A percentile compares a stretch with the other conserved stretches of the same genome.
Conservation (phyloP, 2,888 invertebrate genomes). For the Drosophila anomelani region DNA sequence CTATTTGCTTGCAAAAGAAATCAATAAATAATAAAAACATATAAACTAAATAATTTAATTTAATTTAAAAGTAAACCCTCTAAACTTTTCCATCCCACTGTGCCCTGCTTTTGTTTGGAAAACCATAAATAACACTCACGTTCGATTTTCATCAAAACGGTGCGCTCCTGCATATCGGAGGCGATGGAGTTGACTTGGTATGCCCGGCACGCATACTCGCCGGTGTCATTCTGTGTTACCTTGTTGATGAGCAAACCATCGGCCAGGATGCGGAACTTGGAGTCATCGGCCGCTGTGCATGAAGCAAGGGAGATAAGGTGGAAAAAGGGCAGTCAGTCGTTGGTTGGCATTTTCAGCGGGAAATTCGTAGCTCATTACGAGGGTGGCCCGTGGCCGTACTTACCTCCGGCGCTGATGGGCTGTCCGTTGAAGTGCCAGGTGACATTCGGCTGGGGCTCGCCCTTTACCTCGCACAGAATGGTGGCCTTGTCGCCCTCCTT, state of each 20-base stretch:
- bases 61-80: not conserved
- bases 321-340: slow-evolving; percentile 13
- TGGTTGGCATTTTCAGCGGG: slow-evolving; percentile 4
- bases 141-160: slow-evolving; percentile 86
- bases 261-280: slow-evolving; percentile 85
- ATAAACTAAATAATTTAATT: not conserved
- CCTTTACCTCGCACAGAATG: slow-evolving; percentile 84
- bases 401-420: slow-evolving; percentile 80
- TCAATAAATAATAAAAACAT: not conserved
- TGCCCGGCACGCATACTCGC: slow-evolving; percentile 87
- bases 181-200: slow-evolving; percentile 86
- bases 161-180: slow-evolving; percentile 86
- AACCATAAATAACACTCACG: slow-evolving; percentile 86
- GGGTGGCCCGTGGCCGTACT: slow-evolving; percentile 47
- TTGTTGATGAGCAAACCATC: slow-evolving; percentile 87
- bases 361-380: slow-evolving; percentile 60
- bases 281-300: slow-evolving; percentile 53
- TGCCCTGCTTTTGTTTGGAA: slow-evolving; percentile 33
- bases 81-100: slow-evolving; percentile 39
- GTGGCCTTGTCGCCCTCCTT: slow-evolving; percentile 85
- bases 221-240: slow-evolving; percentile 86
- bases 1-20: too few species aligned
- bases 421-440: slow-evolving; percentile 85
- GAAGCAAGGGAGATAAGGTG: not conserved
- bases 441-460: slow-evolving; percentile 85